Conservation (phyloP, 2,888 invertebrate genomes). For the Monoplex corrugatus region DNA sequence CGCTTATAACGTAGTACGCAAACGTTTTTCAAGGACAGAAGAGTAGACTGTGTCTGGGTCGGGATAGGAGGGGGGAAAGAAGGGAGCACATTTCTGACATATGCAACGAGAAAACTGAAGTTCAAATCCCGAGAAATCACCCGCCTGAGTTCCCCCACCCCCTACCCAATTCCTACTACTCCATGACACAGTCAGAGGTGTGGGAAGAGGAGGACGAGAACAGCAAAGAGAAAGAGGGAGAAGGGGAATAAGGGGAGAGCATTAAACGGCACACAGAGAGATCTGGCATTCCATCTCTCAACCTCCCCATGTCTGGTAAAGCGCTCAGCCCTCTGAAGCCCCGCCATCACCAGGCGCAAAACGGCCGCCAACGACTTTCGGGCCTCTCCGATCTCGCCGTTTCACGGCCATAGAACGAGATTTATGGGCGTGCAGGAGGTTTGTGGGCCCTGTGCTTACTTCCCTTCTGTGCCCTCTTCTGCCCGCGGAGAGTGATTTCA, state of each 20-base stretch:
- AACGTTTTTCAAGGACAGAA: no score
- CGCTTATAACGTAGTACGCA: no score
- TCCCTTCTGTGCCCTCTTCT: constrained; percentile 42
- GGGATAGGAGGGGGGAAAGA: no score
- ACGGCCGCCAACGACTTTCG: constrained; percentile 23
- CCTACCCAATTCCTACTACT: no score
- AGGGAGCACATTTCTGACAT: no score
- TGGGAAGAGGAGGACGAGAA: no score
- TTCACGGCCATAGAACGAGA: constrained; percentile 41
- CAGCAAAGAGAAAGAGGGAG: neutral
- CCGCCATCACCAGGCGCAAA: neutral
- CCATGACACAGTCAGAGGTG: no score
- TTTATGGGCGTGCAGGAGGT: constrained; percentile 31
- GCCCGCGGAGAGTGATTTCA: constrained; percentile 35
- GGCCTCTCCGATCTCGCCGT: constrained; percentile 35
- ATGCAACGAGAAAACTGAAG: no score
- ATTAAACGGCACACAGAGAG: constrained; percentile 26
- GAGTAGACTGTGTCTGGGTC: no score
- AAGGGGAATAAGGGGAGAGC: neutral
- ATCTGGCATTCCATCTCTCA: constrained; percentile 35
- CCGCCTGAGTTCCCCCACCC: neutral
- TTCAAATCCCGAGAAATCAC: no score
- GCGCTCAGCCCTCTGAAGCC: constrained; percentile 36
- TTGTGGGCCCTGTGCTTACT: constrained; percentile 18
- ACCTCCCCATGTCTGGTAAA: constrained; percentile 6